Conservation (phyloP, 1,140 invertebrate genomes). For the Caenorhabditis remanei region DNA sequence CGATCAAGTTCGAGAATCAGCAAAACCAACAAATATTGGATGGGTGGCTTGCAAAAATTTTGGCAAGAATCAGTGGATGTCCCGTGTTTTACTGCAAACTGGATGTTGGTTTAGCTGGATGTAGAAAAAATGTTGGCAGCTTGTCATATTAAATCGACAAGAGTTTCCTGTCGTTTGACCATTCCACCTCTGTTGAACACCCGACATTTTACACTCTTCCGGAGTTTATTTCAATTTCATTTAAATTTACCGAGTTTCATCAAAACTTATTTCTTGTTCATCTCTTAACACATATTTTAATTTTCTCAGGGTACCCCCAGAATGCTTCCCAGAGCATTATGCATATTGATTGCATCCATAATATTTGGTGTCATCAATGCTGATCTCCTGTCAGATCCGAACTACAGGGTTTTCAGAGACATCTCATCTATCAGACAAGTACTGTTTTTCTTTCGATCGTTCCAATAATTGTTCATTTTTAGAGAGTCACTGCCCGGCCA, state of each 20-base stretch:
- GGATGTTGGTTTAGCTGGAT: constrained; percentile 40
- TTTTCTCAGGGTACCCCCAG: constrained; percentile 39
- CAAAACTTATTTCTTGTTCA: neutral
- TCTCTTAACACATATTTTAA: neutral
- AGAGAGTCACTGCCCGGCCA: constrained; percentile 5
- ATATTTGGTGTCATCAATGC: constrained; percentile 23
- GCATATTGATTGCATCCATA: constrained; percentile 25
- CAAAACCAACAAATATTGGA: constrained; percentile 44
- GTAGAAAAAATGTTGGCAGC: constrained; percentile 52
- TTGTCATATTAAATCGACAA: constrained; percentile 52
- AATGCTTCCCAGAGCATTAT: constrained; percentile 48
- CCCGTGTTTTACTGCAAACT: constrained; percentile 47
- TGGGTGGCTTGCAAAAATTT: constrained; percentile 20
- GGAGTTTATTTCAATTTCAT: neutral
- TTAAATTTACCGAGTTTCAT: neutral
- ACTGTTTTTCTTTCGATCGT: too few relatives aligned
- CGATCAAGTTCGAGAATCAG: constrained; percentile 49
- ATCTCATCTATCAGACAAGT: constrained; percentile 35
- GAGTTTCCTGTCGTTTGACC: constrained; percentile 48
- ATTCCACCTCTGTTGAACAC: neutral
- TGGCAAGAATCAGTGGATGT: constrained; percentile 22
- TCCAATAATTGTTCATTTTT: neutral
- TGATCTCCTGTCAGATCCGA: constrained; percentile 3
- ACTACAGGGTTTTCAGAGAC: constrained; percentile 25
- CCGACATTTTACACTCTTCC: neutral